Base-by-base conservation (phyloP, 2,113 vertebrate species). In the Axis porcinus region DNA sequence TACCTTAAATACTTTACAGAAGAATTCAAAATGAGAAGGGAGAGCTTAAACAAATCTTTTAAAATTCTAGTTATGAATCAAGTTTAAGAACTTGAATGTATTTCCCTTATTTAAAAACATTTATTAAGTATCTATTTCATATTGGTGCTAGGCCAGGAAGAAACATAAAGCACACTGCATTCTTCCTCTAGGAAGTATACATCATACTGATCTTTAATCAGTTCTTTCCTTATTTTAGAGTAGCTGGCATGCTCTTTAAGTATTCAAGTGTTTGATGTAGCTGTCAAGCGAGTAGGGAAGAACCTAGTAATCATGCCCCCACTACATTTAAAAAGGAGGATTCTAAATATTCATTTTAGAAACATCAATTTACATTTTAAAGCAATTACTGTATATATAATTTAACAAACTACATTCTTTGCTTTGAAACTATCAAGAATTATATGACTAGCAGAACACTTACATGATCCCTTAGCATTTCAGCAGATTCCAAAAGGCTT, bases 321-420 rank as follows among this genome's bases (percentile, higher is more conserved):
- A 96, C 82, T 93, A 88, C 28, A 86, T 79, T 94, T 88, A 92
- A 92, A 97, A 96, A 78, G 52, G 55, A 95, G n/a, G 86, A 94
- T 96, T 95, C 89, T 91, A 91, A 94, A 97, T 92, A 98, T 76
- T 93, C 86, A 94, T 96, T 97, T 91, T n/a, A 86, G 57, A 98
- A 97, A 88, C 67, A 93, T 67, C 79, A 92, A 94, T 97, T 98
- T 96, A 97, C 60, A 95, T 96, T 97, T 97, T 97, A 93, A 97
- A 97, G 89, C 58, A 97, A 97, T 87, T 93, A 95, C 76, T 89
- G n/a, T 47, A 90, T 79, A 81, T 89, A 94, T 95, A 98, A 88
- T 94, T 95, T 86, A 94, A 95, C 83, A 90, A 96, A 97, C 40
- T 96, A 27, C 67, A 98, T 92, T 97, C 83, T 95, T 97, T 93